Evolutionary conservation across 2,797 vertebrate genomes (phyloP), one percentile per base, ranked within the genome.

Genomic region (Anableps anableps): DNA sequence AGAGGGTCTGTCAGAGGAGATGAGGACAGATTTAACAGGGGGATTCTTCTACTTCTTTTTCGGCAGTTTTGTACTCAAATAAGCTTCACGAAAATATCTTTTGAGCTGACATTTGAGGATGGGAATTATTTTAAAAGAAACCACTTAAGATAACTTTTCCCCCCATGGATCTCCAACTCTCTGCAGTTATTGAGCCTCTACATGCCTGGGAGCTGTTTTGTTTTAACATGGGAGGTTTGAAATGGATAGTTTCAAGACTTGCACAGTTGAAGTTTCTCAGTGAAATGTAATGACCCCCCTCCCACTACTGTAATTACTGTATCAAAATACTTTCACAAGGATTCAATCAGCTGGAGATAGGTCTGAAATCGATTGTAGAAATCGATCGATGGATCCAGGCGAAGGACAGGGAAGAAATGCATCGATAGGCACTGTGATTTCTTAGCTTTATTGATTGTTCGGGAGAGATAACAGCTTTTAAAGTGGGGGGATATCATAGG

Each of bases 151-250:
- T 55, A 29, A 4, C 68, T 84, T 6, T 23, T 78, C 73, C n/a
- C 48, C 38, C 76, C 47, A 50, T 13, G 17, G 48, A 70, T 58
- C 31, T 79, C 34, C n/a, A 60, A 26, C 71, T 71, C 62, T 10
- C 10, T 16, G 31, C 70, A 73, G 45, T 26, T 80, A 50, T 73
- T 2, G 6, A 75, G 34, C 75, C 74, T 74, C 31, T 31, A 5
- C 58, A 47, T 68, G 34, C n/a, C 77, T 31, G 58, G 31, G 36
- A 83, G 72, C 38, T 78, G 51, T 60, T 76, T 43, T 36, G 68
- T 82, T 85, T 74, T 21, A 77, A 84, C 85, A 68, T 7, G 29
- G 74, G 73, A 80, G 51, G 81, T 70, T 89, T 90, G 84, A 11
- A 80, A 80, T 86, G 68, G 85, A 80, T 55, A 64, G 64, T 48